Evolutionary conservation across 1,140 invertebrate species (phyloP).

Genomic region (Bicyclus anynana): DNA sequence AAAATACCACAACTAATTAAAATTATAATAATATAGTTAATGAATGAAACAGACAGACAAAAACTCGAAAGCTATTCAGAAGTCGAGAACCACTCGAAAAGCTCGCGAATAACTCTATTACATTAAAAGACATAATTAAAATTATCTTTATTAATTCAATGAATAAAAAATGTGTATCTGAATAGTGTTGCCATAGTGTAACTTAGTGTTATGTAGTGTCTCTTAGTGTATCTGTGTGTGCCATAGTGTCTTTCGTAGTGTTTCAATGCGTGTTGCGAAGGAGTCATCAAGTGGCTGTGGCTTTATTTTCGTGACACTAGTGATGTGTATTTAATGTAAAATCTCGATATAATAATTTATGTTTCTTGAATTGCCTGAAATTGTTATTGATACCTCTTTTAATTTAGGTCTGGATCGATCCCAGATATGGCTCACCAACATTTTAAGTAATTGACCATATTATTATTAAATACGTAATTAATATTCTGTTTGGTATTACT

Average conservation of each 20-base stretch:
- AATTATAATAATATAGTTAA: not conserved
- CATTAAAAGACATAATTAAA: conserved; percentile 22
- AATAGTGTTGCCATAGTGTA: conserved; percentile 16
- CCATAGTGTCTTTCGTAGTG: not conserved
- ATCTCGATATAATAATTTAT: too few relatives aligned
- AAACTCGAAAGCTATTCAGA: conserved; percentile 3
- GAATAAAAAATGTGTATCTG: conserved; percentile 5
- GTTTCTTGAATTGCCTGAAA: too few relatives aligned
- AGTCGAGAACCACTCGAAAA: not conserved
- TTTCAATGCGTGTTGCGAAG: conserved; percentile 29
- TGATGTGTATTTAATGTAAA: conserved; percentile 17
- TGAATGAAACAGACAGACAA: not conserved
- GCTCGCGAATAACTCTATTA: conserved; percentile 8
- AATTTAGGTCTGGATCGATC: too few relatives aligned
- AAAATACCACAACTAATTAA: not conserved
- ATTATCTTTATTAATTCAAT: conserved; percentile 25
- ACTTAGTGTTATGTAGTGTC: conserved; percentile 1
- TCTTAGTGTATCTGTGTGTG: not conserved
- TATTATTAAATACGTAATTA: too few relatives aligned
- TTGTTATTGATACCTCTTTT: too few relatives aligned
- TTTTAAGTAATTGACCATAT: too few relatives aligned
- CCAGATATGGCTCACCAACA: too few relatives aligned
- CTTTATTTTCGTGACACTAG: conserved; percentile 41
- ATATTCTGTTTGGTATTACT: too few relatives aligned
- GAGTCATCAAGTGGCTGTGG: conserved; percentile 56